Evolutionary conservation across 2,113 vertebrate genomes (phyloP), one percentile per base, ranked within the genome.

Genomic region (Mustela nigripes): DNA sequence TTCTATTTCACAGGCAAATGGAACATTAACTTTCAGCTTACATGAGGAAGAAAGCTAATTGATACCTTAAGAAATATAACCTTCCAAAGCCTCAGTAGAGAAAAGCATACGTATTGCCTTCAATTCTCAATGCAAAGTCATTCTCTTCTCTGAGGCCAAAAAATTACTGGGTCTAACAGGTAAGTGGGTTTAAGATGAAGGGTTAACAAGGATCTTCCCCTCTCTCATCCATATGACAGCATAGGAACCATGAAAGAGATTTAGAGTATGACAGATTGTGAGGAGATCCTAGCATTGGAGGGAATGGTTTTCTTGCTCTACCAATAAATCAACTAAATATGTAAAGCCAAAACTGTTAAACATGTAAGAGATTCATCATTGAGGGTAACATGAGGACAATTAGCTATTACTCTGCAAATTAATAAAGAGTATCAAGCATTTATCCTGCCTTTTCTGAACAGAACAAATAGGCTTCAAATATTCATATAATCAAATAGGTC

Each of bases 291-390:
- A 12, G 21, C 28, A 18, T 39, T 10, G 3, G 11, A 26, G 19
- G 45, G 24, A 91, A 5, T 73, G 11, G 7, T 63, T 73, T 62
- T 79, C 53, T 73, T n/a, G 26, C 9, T 62, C 21, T 39, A 12
- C 12, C 18, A 78, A 58, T 78, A 42, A 26, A 42, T 65, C 82
- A 65, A 76, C 39, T 53, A 85, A 53, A 53, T 22, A 63, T 24
- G 39, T 39, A 93, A 86, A 93, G 76, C 60, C n/a, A 33, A 65
- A 63, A 78, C n/a, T 56, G 33, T 86, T 65, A 56, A 93, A 78
- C 65, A 78, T 78, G 7, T 67, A 60, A 65, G 45, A 78, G 78
- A 79, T 56, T 78, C 36, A 45, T 31, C 73, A 79, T 4, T 56
- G 36, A 14, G 45, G 21, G 45, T 79, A 82, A 69, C 31, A 58